phyloP scores from a whole-genome alignment of 2,888 invertebrate genomes.

The Troilus luridus region DNA sequence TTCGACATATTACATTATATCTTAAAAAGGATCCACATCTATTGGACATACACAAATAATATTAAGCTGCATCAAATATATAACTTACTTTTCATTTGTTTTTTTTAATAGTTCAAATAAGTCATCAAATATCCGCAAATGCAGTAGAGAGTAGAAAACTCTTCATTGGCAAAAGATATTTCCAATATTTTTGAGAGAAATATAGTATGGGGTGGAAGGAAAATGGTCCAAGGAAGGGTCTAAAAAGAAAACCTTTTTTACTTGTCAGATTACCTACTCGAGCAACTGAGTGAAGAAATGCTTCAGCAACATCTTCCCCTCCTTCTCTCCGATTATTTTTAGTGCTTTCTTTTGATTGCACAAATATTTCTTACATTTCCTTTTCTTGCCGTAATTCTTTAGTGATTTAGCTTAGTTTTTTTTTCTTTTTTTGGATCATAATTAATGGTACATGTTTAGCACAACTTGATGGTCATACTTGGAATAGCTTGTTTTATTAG shows the following conservation, averaged over 20 bases:
- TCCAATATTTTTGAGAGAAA: neutral
- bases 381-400: neutral
- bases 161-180: neutral
- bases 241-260: conserved; percentile 43
- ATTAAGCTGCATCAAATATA: too few relatives aligned
- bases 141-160: neutral
- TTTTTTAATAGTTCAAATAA: neutral
- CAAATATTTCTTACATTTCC: neutral
- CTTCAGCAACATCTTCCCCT: conserved; percentile 20
- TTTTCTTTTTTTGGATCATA: neutral
- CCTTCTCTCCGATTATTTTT: neutral
- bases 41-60: too few relatives aligned
- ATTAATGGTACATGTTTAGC: neutral
- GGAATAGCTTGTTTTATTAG: neutral
- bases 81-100: too few relatives aligned
- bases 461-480: neutral
- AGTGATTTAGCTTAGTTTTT: neutral
- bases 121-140: neutral
- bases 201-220: neutral
- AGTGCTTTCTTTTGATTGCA: conserved; percentile 14
- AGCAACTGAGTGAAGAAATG: conserved; percentile 38
- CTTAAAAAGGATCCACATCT: too few relatives aligned
- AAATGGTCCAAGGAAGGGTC: neutral
- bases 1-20: too few relatives aligned
- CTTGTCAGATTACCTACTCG: conserved; percentile 36